These are phyloP conservation scores for Scalopus aquaticus DNA, from an alignment of 2,113 vertebrate genomes.

Conservation along the genomic window DNA sequence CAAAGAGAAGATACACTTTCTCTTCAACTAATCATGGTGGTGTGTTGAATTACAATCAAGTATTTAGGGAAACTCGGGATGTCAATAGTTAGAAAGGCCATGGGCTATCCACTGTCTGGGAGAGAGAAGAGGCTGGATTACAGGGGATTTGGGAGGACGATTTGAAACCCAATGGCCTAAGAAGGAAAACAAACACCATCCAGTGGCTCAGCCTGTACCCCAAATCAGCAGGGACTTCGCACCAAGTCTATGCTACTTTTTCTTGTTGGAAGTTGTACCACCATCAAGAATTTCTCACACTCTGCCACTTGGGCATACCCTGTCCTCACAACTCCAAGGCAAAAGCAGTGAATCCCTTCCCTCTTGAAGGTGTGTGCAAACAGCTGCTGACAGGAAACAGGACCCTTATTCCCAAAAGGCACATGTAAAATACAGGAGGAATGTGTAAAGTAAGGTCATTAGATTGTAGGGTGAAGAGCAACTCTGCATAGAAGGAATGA, in stretches of 20 bases:
- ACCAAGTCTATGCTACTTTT: not conserved
- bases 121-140: not conserved
- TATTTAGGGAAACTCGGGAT: not conserved
- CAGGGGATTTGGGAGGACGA: not conserved
- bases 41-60: not conserved
- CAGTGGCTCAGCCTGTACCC: too few species aligned
- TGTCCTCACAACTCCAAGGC: not conserved
- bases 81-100: not conserved
- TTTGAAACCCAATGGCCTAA: not conserved
- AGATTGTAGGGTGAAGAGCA: not conserved
- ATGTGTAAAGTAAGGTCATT: not conserved
- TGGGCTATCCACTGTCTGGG: too few species aligned
- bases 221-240: not conserved
- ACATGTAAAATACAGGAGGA: not conserved
- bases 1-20: not conserved
- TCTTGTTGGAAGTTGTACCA: not conserved
- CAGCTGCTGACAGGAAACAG: not conserved
- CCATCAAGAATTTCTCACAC: not conserved
- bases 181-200: not conserved
- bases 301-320: not conserved
- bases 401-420: not conserved
- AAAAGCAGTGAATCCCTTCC: not conserved
- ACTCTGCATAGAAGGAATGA: not conserved
- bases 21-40: rapidly evolving
- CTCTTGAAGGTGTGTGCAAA: not conserved